Conservation (phyloP, 2,888 invertebrate genomes). For the Conops quadrifasciatus region DNA sequence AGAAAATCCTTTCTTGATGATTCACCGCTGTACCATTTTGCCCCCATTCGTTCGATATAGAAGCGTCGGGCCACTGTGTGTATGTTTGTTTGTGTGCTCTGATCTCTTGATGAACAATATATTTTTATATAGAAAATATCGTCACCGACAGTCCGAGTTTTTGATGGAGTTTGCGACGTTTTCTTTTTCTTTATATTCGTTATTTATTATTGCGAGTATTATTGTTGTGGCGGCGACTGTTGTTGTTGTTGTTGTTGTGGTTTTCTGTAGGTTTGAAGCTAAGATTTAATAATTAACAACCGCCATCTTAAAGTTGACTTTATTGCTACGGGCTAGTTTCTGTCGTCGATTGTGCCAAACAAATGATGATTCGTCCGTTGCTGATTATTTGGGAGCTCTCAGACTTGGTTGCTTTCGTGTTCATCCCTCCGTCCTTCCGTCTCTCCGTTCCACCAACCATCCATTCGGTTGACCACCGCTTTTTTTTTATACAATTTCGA, state of each 20-base stretch:
- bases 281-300: conserved; percentile 40
- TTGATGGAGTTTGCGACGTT: conserved; percentile 31
- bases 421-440: not conserved
- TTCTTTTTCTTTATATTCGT: conserved; percentile 38
- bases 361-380: conserved; percentile 9
- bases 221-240: conserved; percentile 50
- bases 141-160: conserved; percentile 32
- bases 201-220: conserved; percentile 33
- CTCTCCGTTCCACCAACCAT: not conserved
- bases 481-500: conserved; percentile 20
- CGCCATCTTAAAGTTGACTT: conserved; percentile 35
- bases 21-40: no score
- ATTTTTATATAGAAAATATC: conserved; percentile 27
- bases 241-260: conserved; percentile 42
- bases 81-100: not conserved
- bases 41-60: no score
- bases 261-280: conserved; percentile 40
- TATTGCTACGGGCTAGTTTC: conserved; percentile 12
- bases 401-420: no score
- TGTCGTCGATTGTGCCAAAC: conserved; percentile 11
- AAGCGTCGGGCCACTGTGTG: no score
- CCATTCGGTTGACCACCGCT: conserved; percentile 7
- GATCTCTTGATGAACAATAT: conserved; percentile 27
- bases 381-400: not conserved
- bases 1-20: no score